Evolutionary conservation across 1,140 invertebrate genomes (phyloP).

Genomic region (Platyscapa corneri): DNA sequence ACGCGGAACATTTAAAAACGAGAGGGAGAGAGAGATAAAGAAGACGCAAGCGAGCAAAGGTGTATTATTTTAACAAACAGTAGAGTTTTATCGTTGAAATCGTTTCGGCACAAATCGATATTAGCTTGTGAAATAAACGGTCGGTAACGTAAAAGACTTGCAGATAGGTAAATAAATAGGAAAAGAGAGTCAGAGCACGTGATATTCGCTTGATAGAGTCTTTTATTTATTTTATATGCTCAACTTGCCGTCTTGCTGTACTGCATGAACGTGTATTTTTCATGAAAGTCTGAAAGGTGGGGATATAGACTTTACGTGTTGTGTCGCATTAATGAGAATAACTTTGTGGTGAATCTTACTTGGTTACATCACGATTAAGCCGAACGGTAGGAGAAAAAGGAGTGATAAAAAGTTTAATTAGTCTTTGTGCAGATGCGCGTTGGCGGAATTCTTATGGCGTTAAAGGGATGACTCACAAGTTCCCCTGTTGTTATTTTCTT

Average conservation of each 20-base stretch:
- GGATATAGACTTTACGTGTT: not conserved
- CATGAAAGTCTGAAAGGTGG: not conserved
- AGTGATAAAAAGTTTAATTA: constrained; percentile 6
- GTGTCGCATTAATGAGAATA: not conserved
- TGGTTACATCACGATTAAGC: not conserved
- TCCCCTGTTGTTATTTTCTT: not conserved
- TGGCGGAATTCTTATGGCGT: not conserved
- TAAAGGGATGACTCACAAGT: not conserved
- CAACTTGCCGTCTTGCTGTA: not conserved
- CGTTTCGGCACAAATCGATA: constrained; percentile 1
- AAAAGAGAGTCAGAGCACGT: not conserved
- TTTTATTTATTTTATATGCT: not conserved
- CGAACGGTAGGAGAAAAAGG: not conserved
- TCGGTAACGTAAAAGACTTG: not conserved
- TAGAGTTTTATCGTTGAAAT: not conserved
- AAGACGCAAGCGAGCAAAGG: not conserved
- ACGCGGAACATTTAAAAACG: not conserved
- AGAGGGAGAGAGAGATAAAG: not conserved
- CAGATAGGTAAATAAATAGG: not conserved
- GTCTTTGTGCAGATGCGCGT: not conserved
- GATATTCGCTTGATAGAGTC: not conserved
- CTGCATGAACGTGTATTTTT: not conserved
- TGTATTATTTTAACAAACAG: not conserved
- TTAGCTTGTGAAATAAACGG: not conserved
- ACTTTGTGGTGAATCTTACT: not conserved